These are phyloP conservation scores for Calameuta pallipes DNA, from an alignment of 2,888 invertebrate genomes.

Conservation along the genomic window DNA sequence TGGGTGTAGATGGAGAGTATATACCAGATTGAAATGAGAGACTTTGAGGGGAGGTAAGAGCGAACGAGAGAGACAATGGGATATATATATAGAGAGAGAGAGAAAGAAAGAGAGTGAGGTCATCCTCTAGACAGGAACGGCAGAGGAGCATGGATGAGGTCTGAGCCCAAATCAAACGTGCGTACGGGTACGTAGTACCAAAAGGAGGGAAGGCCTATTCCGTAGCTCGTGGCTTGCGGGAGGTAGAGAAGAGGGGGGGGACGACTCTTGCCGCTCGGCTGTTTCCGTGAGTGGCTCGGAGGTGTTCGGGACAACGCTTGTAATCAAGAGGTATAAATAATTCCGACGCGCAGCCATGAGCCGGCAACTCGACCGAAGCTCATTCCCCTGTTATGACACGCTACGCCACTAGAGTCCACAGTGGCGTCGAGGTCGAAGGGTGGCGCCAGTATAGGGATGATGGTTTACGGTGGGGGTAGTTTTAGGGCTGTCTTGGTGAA, in stretches of 20 bases:
- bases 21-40: not conserved
- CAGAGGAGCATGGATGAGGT: no score
- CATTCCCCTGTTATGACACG: conserved; percentile 49
- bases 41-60: not conserved
- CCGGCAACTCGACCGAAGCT: conserved; percentile 31
- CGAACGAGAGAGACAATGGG: conserved; percentile 1
- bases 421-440: no score
- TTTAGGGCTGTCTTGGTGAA: no score
- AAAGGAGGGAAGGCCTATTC: no score
- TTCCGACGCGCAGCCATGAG: conserved; percentile 54
- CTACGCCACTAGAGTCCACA: not conserved
- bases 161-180: no score
- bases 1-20: no score
- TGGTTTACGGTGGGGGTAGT: no score
- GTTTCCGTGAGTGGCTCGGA: conserved; percentile 44
- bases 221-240: not conserved
- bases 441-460: no score
- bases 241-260: not conserved
- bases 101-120: conserved; percentile 5
- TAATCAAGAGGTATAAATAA: conserved; percentile 62
- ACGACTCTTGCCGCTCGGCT: conserved; percentile 28
- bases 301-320: conserved; percentile 44
- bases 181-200: no score
- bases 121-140: conserved; percentile 22
- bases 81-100: not conserved